Evolutionary conservation across 2,113 vertebrate genomes (phyloP).

Genomic region (Melanotaenia duboulayi): DNA sequence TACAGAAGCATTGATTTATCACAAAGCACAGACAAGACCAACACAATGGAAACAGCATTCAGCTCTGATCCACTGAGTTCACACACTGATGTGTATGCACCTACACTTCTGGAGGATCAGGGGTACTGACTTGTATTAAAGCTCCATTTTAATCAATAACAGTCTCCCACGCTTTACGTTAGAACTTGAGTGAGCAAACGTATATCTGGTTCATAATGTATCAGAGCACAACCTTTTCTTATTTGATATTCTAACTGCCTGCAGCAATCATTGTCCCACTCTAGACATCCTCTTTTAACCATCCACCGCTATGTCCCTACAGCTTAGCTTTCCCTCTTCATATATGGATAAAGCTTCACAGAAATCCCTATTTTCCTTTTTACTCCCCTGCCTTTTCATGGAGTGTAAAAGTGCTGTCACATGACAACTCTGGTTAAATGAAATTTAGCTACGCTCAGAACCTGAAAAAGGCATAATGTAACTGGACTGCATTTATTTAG

Average conservation of each 20-base stretch:
- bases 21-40: slow-evolving; percentile 42
- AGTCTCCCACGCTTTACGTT: slow-evolving; percentile 55
- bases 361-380: background rate
- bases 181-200: slow-evolving; percentile 37
- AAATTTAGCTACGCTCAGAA: no score
- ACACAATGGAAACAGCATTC: slow-evolving; percentile 28
- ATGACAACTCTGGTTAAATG: no score
- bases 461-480: no score
- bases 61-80: background rate
- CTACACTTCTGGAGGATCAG: slow-evolving; percentile 10
- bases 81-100: slow-evolving; percentile 6
- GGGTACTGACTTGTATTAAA: slow-evolving; percentile 52
- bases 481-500: no score
- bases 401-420: no score
- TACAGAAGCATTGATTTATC: slow-evolving; percentile 44
- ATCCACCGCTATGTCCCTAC: background rate
- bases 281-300: background rate
- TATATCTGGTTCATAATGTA: slow-evolving; percentile 15
- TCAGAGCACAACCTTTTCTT: slow-evolving; percentile 6
- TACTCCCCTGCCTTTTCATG: background rate
- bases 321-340: background rate
- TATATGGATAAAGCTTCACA: background rate
- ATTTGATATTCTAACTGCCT: slow-evolving; percentile 8
- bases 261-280: background rate
- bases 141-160: slow-evolving; percentile 62